These are phyloP conservation scores for Aspidoscelis tigris DNA, from an alignment of 2,113 vertebrate species.

Conservation along the genomic window DNA sequence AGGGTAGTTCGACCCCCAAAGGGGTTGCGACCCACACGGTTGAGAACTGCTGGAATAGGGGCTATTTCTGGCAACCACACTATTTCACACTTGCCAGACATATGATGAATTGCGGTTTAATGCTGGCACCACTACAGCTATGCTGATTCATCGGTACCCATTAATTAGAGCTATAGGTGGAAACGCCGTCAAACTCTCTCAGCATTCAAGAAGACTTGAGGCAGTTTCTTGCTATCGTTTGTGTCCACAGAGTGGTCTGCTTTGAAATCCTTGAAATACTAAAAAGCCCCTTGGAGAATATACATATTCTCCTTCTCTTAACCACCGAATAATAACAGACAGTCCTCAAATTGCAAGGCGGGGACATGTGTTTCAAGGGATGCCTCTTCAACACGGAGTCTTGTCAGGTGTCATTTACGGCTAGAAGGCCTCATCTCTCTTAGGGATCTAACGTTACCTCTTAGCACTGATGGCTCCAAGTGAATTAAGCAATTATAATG, in stretches of 20 bases:
- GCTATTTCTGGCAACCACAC: not conserved
- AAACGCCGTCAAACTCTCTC: not conserved
- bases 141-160: not conserved
- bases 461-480: not conserved
- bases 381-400: accelerated
- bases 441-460: conserved; percentile 28
- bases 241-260: not conserved
- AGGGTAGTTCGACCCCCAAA: too few relatives aligned
- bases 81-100: not conserved
- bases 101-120: conserved; percentile 5
- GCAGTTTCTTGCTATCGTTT: not conserved
- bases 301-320: not conserved
- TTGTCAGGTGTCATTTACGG: not conserved
- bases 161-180: not conserved
- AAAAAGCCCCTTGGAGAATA: not conserved
- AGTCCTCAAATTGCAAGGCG: not conserved
- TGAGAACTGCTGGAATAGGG: not conserved
- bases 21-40: too few relatives aligned
- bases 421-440: not conserved
- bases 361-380: not conserved
- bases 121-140: not conserved
- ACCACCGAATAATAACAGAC: not conserved
- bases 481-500: not conserved
- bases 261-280: not conserved
- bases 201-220: not conserved